Evolutionary conservation across 2,797 vertebrate genomes (phyloP).

Genomic region (Artibeus jamaicensis): DNA sequence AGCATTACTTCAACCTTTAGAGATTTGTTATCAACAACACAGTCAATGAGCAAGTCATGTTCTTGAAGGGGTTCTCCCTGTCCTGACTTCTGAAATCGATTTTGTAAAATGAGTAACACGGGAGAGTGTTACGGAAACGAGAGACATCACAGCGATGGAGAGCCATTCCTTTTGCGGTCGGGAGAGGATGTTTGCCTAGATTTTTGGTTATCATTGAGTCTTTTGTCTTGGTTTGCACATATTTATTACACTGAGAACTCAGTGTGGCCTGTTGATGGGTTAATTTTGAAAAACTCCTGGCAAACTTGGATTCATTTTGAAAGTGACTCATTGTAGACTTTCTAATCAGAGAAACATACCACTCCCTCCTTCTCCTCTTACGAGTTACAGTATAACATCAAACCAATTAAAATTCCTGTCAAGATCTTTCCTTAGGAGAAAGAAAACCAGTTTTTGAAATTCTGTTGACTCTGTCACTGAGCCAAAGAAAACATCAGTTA

Average conservation of each 20-base stretch:
- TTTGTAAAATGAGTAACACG: neutral
- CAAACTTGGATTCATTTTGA: neutral
- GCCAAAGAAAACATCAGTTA: neutral
- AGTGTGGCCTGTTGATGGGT: neutral
- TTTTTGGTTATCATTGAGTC: neutral
- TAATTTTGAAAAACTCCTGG: neutral
- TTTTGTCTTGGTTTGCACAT: neutral
- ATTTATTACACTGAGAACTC: neutral
- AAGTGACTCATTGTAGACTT: neutral
- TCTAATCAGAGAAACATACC: neutral
- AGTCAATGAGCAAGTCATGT: neutral
- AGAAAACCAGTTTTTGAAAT: conserved; percentile 22
- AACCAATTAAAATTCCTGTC: neutral
- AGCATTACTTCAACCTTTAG: neutral
- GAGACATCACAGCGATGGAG: neutral
- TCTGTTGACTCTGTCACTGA: neutral
- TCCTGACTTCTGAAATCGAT: neutral
- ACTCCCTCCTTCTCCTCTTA: neutral
- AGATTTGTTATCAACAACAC: neutral
- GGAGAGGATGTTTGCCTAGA: neutral
- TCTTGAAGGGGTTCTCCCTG: neutral
- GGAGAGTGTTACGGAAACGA: neutral
- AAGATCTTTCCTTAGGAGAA: conserved; percentile 13
- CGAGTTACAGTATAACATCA: neutral
- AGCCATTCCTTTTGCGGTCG: neutral